phyloP scores from a whole-genome alignment of 2,113 vertebrate genomes.

The Pelusios castaneus region DNA sequence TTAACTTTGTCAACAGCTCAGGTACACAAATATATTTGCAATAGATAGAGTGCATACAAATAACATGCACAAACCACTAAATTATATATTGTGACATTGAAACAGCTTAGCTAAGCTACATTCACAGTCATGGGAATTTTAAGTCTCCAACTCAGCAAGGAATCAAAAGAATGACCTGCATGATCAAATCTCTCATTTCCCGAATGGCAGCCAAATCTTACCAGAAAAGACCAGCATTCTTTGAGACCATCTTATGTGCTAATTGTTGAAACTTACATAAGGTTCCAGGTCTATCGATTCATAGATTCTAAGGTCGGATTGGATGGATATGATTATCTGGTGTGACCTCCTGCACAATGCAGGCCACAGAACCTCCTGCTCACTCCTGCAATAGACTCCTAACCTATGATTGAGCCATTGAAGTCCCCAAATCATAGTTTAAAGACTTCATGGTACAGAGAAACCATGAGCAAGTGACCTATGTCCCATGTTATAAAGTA shows the following conservation, averaged over 20 bases:
- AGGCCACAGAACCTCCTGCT: too few species aligned
- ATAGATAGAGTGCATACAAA: neutral
- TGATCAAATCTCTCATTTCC: slow-evolving; percentile 19
- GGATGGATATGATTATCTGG: too few species aligned
- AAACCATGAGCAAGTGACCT: too few species aligned
- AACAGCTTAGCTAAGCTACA: neutral
- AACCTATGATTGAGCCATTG: too few species aligned
- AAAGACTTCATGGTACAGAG: too few species aligned
- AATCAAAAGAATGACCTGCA: slow-evolving; percentile 49
- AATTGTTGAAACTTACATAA: slow-evolving; percentile 14
- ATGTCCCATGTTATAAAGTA: too few species aligned
- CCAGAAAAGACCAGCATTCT: slow-evolving; percentile 12
- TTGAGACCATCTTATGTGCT: slow-evolving; percentile 24
- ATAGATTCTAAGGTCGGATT: too few species aligned
- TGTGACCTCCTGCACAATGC: too few species aligned
- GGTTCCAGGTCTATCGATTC: neutral
- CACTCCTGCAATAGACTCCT: too few species aligned
- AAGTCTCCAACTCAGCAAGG: neutral
- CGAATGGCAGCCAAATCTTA: slow-evolving; percentile 26
- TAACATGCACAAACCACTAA: neutral
- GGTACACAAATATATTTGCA: neutral
- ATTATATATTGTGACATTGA: slow-evolving; percentile 4
- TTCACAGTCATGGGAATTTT: slow-evolving; percentile 1
- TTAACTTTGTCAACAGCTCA: neutral
- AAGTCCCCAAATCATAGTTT: too few species aligned